Conservation (phyloP, 2,888 invertebrate genomes). For the Phymatocera aterrima region DNA sequence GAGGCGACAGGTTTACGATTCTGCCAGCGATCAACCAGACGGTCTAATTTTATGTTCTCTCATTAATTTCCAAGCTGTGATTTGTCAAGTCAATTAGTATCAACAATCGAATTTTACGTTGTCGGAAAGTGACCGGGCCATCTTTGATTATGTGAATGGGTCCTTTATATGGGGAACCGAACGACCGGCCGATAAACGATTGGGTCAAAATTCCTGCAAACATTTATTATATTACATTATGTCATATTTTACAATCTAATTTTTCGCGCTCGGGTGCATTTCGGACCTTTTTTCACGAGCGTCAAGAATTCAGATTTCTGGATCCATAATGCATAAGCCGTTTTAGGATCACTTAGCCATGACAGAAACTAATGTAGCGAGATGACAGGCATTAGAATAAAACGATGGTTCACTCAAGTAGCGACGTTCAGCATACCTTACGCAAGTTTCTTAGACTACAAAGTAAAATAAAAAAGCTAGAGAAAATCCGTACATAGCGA, state of each 20-base stretch:
- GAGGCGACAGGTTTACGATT: background rate
- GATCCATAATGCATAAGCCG: conserved; percentile 70
- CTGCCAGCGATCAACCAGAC: background rate
- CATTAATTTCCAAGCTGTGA: background rate
- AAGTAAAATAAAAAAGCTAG: background rate
- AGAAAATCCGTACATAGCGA: background rate
- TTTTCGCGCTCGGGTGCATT: conserved; percentile 15
- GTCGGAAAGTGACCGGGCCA: background rate
- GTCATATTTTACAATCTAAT: conserved; percentile 28
- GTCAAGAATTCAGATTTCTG: conserved; percentile 65
- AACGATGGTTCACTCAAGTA: conserved; percentile 55
- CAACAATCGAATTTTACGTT: background rate
- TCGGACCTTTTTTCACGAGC: conserved; percentile 12
- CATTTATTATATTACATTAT: background rate
- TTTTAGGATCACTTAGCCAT: conserved; percentile 65
- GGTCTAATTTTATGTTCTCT: background rate
- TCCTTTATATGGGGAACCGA: background rate
- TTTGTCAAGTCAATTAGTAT: background rate
- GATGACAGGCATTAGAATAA: conserved; percentile 57
- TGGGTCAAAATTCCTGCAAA: background rate
- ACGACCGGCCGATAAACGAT: background rate
- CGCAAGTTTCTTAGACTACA: background rate
- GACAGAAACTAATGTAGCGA: conserved; percentile 65
- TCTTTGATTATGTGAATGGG: background rate
- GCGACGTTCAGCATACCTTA: conserved; percentile 24